Percentiles rank a stretch among this genome's conserved stretches.
Evolutionary conservation across 1,140 invertebrate genomes (phyloP).

Genomic region (Augochlora pura): DNA sequence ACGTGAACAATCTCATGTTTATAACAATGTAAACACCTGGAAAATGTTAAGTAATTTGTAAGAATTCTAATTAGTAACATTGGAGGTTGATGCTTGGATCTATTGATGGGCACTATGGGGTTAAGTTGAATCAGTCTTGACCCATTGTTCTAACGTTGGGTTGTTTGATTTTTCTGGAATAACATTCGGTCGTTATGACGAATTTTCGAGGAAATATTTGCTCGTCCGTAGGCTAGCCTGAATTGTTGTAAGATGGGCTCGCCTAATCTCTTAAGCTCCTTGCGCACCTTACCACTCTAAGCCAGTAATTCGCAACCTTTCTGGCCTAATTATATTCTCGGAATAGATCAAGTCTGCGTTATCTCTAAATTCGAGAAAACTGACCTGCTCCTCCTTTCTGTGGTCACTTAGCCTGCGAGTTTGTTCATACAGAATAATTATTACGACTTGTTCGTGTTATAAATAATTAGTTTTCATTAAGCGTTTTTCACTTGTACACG

Average conservation of each 20-base stretch:
- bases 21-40: too few species aligned
- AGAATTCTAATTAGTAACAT: too few species aligned
- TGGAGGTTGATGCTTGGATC: too few species aligned
- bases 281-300: not conserved
- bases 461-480: too few species aligned
- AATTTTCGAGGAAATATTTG: not conserved
- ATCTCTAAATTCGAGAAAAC: not conserved
- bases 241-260: not conserved
- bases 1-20: too few species aligned
- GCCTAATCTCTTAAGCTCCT: constrained; percentile 16
- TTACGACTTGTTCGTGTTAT: too few species aligned
- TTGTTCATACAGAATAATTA: not conserved
- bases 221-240: not conserved
- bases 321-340: constrained; percentile 24
- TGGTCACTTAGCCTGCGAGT: not conserved
- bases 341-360: not conserved
- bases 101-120: too few species aligned
- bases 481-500: too few species aligned
- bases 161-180: not conserved
- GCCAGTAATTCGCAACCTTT: constrained; percentile 3
- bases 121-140: too few species aligned
- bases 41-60: too few species aligned
- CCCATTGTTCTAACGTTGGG: too few species aligned
- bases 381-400: not conserved
- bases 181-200: not conserved